Evolutionary conservation across 1,140 invertebrate species (phyloP), one percentile per base, ranked within the genome.

Genomic region (Streblospio benedicti): DNA sequence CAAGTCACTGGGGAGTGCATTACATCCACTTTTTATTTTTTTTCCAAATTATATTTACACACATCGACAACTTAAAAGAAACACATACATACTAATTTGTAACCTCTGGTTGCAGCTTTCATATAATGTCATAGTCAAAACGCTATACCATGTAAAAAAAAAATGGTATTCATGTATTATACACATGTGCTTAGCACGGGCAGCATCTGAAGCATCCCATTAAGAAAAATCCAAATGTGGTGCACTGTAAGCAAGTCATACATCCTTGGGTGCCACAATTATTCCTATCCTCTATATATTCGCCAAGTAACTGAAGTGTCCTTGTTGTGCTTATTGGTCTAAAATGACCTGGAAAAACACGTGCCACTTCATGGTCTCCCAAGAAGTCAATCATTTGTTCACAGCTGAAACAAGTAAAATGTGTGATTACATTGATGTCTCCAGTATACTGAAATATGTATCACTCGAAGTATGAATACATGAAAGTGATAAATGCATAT

Each of bases 281-380:
- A 16, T 53, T 18, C 25, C 52, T 59, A 12, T 14, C 16, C 0
- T 59, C 31, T 23, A 59, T 23, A 4, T 59, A 59, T 25, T 59
- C 25, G 5, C 20, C 16, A 14, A 59, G 23, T 27, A 59, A 25
- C 16, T 31, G 3, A 18, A 16, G n/a, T 16, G 25, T 50, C 16
- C 57, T 27, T n/a, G 3, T 12, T 1, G 16, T 18, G n/a, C 23
- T 50, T 23, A 35, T 4, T 1, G 16, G 31, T 4, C 20, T 23
- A n/a, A 30, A 50, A 44, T 59, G 57, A 6, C 57, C 57, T 6
- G 57, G 57, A 50, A 32, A 59, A 12, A 59, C 47, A 0, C 9
- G 30, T n/a, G 18, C 33, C 1, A 52, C 31, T 4, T 30, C 30
- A 27, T 59, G 57, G 4, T 33, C 33, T 6, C 14, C 23, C 5